Percentiles rank a stretch among this genome's conserved stretches.
These are phyloP conservation scores for Bubo bubo DNA, from an alignment of 2,113 vertebrate genomes.

Conservation along the genomic window DNA sequence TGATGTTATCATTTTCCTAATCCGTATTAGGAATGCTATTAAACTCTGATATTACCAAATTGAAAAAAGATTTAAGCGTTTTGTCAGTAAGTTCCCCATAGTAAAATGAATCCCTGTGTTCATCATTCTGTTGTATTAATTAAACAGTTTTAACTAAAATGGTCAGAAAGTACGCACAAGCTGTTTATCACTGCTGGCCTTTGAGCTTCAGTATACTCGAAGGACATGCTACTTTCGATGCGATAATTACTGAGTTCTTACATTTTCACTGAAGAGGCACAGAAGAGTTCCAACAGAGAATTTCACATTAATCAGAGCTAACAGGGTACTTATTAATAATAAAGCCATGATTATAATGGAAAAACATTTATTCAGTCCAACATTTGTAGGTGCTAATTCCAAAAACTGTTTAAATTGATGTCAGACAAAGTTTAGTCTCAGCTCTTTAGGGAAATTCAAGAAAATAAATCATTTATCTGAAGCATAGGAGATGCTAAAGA, in stretches of 20 bases:
- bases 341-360: slow-evolving; percentile 43
- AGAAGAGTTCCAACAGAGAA: slow-evolving; percentile 58
- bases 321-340: slow-evolving; percentile 64
- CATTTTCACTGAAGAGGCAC: slow-evolving; percentile 57
- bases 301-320: slow-evolving; percentile 66
- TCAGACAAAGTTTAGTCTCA: slow-evolving; percentile 29
- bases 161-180: slow-evolving; percentile 54
- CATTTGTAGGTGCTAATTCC: slow-evolving; percentile 45
- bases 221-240: slow-evolving; percentile 59
- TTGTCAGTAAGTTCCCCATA: slow-evolving; percentile 53
- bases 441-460: slow-evolving; percentile 18
- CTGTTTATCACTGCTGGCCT: slow-evolving; percentile 71
- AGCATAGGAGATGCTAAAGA: slow-evolving; percentile 15
- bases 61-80: slow-evolving; percentile 54
- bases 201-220: slow-evolving; percentile 46
- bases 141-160: slow-evolving; percentile 66
- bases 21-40: slow-evolving; percentile 43
- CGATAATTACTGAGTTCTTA: slow-evolving; percentile 65
- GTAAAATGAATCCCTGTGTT: slow-evolving; percentile 69
- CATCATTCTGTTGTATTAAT: slow-evolving; percentile 67
- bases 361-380: slow-evolving; percentile 40
- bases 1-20: slow-evolving; percentile 39
- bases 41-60: slow-evolving; percentile 47
- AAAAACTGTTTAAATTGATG: slow-evolving; percentile 45
- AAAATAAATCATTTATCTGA: slow-evolving; percentile 51